phyloP scores from a whole-genome alignment of 2,113 vertebrate species.

The Dipodomys ordii region DNA sequence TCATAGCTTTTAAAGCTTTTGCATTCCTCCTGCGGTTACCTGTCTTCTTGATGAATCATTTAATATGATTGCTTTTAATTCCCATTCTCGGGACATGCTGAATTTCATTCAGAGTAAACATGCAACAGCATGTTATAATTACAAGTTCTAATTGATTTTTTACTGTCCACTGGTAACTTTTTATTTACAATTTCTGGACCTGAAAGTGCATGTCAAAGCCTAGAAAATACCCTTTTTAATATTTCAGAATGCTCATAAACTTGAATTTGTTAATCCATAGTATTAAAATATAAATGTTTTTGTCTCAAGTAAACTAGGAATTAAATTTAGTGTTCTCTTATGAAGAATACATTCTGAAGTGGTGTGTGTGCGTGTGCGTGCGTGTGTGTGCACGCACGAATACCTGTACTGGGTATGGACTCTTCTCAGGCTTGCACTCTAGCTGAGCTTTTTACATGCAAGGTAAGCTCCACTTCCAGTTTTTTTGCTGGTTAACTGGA shows the following conservation, averaged over 20 bases:
- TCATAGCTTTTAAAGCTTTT: neutral
- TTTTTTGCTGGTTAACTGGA: too few species aligned
- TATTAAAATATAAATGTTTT: neutral
- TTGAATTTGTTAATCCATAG: neutral
- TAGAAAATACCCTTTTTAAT: neutral
- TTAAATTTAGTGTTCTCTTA: neutral
- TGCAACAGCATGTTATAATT: neutral
- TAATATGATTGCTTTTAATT: conserved; percentile 60
- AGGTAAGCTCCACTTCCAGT: too few species aligned
- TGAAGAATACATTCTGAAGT: neutral
- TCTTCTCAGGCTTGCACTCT: too few species aligned
- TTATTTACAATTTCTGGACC: neutral
- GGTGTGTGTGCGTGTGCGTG: too few species aligned
- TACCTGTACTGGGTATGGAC: too few species aligned
- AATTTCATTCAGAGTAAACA: conserved; percentile 32
- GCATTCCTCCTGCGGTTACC: neutral
- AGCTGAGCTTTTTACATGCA: too few species aligned
- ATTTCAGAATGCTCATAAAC: conserved; percentile 39
- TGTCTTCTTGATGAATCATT: conserved; percentile 59
- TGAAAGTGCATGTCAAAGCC: neutral
- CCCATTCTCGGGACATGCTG: conserved; percentile 34
- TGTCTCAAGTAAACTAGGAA: conserved; percentile 1
- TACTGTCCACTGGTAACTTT: neutral
- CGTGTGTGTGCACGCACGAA: too few species aligned
- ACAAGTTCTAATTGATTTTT: conserved; percentile 41